Conservation (phyloP, 2,888 invertebrate species). For the Orchesella flavescens region DNA sequence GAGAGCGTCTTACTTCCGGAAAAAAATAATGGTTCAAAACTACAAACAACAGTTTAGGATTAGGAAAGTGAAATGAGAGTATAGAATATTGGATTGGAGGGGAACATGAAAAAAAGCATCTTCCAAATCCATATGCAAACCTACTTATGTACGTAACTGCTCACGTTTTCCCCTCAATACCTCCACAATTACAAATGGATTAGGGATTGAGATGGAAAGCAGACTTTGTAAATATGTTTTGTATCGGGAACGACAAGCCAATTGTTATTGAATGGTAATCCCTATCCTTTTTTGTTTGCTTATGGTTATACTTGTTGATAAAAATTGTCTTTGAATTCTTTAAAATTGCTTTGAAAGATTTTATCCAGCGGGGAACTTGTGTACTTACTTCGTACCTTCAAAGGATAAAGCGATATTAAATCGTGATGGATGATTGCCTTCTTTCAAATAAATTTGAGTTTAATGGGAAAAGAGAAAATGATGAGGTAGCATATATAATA, state of each 20-base stretch:
- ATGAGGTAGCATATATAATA: not conserved
- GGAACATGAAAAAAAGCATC: too few species aligned
- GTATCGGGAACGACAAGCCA: not conserved
- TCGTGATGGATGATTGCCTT: slow-evolving; percentile 29
- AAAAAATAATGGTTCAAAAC: not conserved
- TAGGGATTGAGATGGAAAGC: not conserved
- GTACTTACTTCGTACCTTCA: not conserved
- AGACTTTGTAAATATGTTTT: too few species aligned
- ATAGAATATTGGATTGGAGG: too few species aligned
- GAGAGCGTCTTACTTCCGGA: not conserved
- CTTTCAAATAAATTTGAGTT: slow-evolving; percentile 37
- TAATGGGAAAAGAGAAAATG: slow-evolving; percentile 16
- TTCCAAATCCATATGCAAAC: slow-evolving; percentile 17
- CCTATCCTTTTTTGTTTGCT: not conserved
- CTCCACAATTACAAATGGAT: slow-evolving; percentile 11
- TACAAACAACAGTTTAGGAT: slow-evolving; percentile 8
- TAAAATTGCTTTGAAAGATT: not conserved
- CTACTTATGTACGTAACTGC: too few species aligned
- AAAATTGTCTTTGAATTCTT: not conserved
- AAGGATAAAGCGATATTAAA: slow-evolving; percentile 11
- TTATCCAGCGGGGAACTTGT: not conserved
- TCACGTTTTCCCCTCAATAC: not conserved
- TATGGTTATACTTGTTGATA: not conserved
- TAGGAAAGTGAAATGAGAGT: not conserved
- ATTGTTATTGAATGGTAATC: not conserved